Conservation (phyloP, 2,113 vertebrate genomes). For the Gnathonemus echidnorhynchus region DNA sequence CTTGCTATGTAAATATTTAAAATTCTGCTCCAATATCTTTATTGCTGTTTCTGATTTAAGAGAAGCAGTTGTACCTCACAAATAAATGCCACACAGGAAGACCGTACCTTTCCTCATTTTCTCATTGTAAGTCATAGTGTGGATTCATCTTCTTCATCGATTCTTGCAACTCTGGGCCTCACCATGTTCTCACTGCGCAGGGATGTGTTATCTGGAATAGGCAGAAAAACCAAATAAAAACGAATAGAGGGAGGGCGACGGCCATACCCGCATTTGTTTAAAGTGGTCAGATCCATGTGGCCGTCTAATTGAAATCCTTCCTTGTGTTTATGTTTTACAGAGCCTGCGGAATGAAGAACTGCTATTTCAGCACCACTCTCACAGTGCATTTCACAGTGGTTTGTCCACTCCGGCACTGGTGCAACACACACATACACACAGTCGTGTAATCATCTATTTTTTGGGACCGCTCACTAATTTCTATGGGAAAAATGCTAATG, state of each 20-base stretch:
- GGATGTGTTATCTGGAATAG: background rate
- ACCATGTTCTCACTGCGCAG: background rate
- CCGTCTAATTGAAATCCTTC: conserved; percentile 10
- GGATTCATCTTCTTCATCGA: background rate
- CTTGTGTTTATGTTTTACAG: conserved; percentile 5
- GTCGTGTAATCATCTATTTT: too few relatives aligned
- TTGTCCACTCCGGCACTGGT: too few relatives aligned
- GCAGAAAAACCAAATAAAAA: background rate
- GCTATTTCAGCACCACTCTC: conserved; percentile 37
- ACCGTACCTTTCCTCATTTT: background rate
- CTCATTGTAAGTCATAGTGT: background rate
- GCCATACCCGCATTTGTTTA: background rate
- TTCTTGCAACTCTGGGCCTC: background rate
- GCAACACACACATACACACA: too few relatives aligned
- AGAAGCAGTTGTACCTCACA: background rate
- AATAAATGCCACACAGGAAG: background rate
- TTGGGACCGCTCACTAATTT: too few relatives aligned
- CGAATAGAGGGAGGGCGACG: background rate
- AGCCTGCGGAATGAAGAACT: conserved; percentile 33
- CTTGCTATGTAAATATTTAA: background rate
- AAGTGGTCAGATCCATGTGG: background rate
- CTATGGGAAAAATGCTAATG: too few relatives aligned
- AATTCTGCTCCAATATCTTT: background rate
- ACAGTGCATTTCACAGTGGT: conserved; percentile 37
- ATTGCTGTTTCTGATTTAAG: background rate